phyloP scores from a whole-genome alignment of 2,797 vertebrate species.

The Sebastiscus albofasciatus region DNA sequence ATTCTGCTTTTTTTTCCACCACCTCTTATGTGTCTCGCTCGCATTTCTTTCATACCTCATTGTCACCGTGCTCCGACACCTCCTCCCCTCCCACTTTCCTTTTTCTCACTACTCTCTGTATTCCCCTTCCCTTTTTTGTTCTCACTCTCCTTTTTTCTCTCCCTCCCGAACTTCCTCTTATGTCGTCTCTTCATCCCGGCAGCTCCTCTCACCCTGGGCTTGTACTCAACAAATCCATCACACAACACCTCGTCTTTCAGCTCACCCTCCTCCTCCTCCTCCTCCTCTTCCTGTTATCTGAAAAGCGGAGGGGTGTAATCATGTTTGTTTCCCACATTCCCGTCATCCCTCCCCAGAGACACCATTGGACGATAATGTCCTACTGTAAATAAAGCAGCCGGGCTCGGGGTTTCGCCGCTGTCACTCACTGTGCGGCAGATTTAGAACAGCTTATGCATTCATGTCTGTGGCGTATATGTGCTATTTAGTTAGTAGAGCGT shows the following conservation, averaged over 20 bases:
- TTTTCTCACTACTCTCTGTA: slow-evolving; percentile 48
- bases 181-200: slow-evolving; percentile 54
- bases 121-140: slow-evolving; percentile 36
- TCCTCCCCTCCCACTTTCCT: slow-evolving; percentile 41
- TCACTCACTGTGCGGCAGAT: slow-evolving; percentile 58
- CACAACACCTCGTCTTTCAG: slow-evolving; percentile 65
- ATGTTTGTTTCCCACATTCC: slow-evolving; percentile 79
- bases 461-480: slow-evolving; percentile 45
- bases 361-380: slow-evolving; percentile 71
- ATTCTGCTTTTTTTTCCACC: slow-evolving; percentile 11
- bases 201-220: slow-evolving; percentile 62
- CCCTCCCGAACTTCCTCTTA: slow-evolving; percentile 26
- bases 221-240: slow-evolving; percentile 62
- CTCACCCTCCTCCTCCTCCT: slow-evolving; percentile 7
- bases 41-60: slow-evolving; percentile 56
- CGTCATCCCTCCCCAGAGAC: slow-evolving; percentile 70
- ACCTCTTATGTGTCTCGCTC: slow-evolving; percentile 40
- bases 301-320: slow-evolving; percentile 72
- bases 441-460: slow-evolving; percentile 48
- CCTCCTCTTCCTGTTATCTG: slow-evolving; percentile 65
- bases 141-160: slow-evolving; percentile 42
- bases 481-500: slow-evolving; percentile 56
- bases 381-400: slow-evolving; percentile 76
- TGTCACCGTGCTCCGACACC: slow-evolving; percentile 58
- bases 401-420: slow-evolving; percentile 55